Evolutionary conservation across 37 sponge, comb jelly and placozoan genomes (phyloP).

Genomic region (Diacarnus erythraeanus): DNA sequence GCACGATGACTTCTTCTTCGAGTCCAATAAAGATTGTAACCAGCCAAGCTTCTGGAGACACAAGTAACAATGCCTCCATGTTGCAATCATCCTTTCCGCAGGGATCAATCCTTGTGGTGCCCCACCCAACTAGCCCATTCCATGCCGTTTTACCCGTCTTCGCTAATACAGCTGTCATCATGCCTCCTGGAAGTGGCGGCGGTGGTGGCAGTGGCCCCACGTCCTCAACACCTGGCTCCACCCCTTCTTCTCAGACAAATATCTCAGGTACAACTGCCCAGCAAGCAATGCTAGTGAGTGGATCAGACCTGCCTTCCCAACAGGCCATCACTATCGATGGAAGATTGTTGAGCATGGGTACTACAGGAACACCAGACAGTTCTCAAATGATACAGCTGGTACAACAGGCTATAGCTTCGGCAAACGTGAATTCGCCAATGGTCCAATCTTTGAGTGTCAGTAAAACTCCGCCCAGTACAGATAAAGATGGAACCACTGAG

Average conservation of each 20-base stretch:
- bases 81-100: constrained; percentile 32
- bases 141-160: constrained; percentile 46
- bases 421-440: background rate
- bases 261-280: background rate
- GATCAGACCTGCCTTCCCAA: background rate
- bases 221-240: background rate
- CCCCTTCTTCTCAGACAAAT: background rate
- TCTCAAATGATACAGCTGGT: constrained; percentile 2
- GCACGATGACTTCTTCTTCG: background rate
- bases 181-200: constrained; percentile 29
- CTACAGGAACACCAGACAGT: background rate
- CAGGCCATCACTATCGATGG: constrained; percentile 6
- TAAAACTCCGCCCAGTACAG: background rate
- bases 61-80: background rate
- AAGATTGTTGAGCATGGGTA: background rate
- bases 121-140: constrained; percentile 2
- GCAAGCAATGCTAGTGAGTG: background rate
- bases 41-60: background rate
- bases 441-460: background rate
- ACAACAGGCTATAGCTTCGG: constrained; percentile 3
- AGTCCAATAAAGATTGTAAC: background rate
- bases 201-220: too few relatives aligned
- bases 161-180: constrained; percentile 38
- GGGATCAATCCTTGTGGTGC: constrained; percentile 52
- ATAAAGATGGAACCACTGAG: background rate